Conservation (phyloP, 2,888 invertebrate genomes). For the Cyaniris semiargus region DNA sequence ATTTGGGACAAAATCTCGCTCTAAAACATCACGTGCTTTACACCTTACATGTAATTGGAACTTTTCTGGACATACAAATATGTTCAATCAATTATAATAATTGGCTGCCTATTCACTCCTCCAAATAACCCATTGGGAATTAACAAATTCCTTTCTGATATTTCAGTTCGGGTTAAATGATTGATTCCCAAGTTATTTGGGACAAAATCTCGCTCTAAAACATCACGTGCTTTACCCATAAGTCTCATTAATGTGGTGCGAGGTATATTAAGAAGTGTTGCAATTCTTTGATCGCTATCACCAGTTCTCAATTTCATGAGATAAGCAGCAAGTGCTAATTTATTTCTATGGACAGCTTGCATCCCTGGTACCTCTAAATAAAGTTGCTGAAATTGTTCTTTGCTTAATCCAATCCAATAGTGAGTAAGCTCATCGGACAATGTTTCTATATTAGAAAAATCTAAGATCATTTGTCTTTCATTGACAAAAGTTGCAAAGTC, state of each 20-base stretch:
- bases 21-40: no score
- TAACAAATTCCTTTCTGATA: not conserved
- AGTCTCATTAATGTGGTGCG: not conserved
- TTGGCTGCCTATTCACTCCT: conserved; percentile 8
- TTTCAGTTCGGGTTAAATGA: not conserved
- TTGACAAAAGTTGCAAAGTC: no score
- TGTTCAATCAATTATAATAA: conserved; percentile 28
- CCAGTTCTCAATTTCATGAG: not conserved
- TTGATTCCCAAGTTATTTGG: conserved; percentile 7
- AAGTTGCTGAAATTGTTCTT: no score
- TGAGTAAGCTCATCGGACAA: no score
- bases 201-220: not conserved
- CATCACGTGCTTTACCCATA: not conserved
- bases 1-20: no score
- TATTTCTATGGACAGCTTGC: conserved; percentile 1
- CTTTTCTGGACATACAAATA: conserved; percentile 22
- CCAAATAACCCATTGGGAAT: not conserved
- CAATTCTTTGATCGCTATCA: not conserved
- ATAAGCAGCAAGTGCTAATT: not conserved
- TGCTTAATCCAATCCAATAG: no score
- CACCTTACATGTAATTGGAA: conserved; percentile 27
- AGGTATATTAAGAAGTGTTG: not conserved
- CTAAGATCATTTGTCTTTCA: no score
- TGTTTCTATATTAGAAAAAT: no score
- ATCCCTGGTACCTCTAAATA: no score